Percentiles rank a stretch among this genome's conserved stretches.
These are phyloP conservation scores for Bradypodion pumilum DNA, from an alignment of 2,797 vertebrate species.

Conservation along the genomic window DNA sequence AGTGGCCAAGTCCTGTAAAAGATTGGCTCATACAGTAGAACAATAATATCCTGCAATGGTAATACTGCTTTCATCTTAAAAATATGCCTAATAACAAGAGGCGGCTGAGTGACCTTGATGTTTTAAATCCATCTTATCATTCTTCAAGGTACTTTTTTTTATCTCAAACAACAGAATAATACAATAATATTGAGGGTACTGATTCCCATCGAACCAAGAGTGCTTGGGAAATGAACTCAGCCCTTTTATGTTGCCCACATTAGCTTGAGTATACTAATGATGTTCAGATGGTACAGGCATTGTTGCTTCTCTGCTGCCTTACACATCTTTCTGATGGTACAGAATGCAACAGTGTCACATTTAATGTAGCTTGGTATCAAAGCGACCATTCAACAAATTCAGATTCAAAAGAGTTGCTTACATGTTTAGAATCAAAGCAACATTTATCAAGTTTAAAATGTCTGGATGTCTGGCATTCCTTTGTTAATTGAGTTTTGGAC, in stretches of 20 bases:
- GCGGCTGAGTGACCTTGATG: neutral
- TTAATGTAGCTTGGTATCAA: neutral
- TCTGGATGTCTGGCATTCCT: neutral
- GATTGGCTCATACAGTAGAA: constrained; percentile 12
- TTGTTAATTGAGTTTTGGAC: neutral
- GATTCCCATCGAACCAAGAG: neutral
- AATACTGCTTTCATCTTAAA: neutral
- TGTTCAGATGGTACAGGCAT: neutral
- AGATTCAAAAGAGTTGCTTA: neutral
- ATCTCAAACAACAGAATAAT: neutral
- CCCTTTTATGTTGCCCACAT: neutral
- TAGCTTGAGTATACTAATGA: neutral
- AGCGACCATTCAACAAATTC: neutral
- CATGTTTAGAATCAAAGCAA: constrained; percentile 6
- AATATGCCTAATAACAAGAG: neutral
- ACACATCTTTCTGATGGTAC: neutral
- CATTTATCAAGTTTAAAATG: neutral
- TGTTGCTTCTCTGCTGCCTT: neutral
- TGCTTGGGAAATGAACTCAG: neutral
- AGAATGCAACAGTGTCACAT: neutral
- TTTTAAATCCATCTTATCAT: neutral
- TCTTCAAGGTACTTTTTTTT: neutral
- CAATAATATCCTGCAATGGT: neutral
- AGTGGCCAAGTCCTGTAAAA: neutral
- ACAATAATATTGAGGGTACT: neutral